phyloP scores from a whole-genome alignment of 2,797 vertebrate species.

The Gymnodraco acuticeps region DNA sequence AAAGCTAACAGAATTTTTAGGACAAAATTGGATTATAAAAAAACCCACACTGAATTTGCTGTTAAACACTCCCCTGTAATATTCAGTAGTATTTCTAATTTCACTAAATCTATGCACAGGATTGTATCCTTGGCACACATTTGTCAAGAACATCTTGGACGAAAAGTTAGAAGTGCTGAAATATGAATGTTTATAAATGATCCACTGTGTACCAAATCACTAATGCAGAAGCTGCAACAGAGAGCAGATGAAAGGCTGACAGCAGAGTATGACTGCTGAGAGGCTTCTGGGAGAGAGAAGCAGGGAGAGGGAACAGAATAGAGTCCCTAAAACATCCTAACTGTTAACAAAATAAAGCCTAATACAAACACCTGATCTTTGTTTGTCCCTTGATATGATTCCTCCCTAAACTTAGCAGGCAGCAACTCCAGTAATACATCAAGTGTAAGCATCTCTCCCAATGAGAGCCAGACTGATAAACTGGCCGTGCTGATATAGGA shows the following conservation, averaged over 20 bases:
- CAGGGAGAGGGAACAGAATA: neutral
- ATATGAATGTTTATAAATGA: conserved; percentile 58
- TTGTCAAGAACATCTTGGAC: conserved; percentile 20
- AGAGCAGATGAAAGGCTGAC: conserved; percentile 35
- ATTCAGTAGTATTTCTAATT: neutral
- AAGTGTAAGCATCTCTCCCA: neutral
- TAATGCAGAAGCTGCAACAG: conserved; percentile 43
- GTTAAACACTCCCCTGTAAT: neutral
- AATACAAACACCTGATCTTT: neutral
- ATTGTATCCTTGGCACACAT: conserved; percentile 8
- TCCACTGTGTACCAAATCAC: conserved; percentile 50
- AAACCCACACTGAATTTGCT: neutral
- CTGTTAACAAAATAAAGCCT: conserved; percentile 1
- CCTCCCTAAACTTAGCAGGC: neutral
- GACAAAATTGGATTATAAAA: neutral
- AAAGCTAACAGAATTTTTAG: neutral
- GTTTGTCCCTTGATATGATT: neutral
- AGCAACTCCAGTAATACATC: neutral
- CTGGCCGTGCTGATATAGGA: neutral
- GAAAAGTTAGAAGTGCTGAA: conserved; percentile 31
- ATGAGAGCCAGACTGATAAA: neutral
- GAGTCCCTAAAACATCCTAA: neutral
- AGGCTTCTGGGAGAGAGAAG: conserved; percentile 24
- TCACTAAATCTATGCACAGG: neutral
- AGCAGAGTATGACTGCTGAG: conserved; percentile 24